Base-by-base conservation (phyloP, 2,888 invertebrate genomes). In the Coecobrya sp. region DNA sequence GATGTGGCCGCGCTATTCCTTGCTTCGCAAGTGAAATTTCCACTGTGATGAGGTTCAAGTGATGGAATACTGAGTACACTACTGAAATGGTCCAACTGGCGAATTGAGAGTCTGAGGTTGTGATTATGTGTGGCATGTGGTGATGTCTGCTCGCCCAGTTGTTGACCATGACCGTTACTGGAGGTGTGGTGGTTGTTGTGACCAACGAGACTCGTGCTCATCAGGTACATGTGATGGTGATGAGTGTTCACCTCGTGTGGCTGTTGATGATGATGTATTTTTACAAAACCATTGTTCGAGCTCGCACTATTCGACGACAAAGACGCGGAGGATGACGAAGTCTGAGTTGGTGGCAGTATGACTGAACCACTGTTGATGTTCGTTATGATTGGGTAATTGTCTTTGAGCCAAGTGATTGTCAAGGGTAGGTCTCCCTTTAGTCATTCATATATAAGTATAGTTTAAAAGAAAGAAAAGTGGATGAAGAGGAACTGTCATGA, bases 61-160 rank as follows among this genome's bases (percentile, higher is more conserved):
- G 96, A 96, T 93, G 96, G 95, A 94, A 96, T 96, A 95, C 96
- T 96, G 93, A 96, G 96, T 95, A 96, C 96, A 95, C 96, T 96
- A 95, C 96, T 96, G 96, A 96, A 97, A 95, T 96, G 96, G 95
- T 96, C 96, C 96, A 96, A 96, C 96, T 97, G 96, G 95, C 96
- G 96, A 95, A 96, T 96, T 95, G 96, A 96, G 95, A 96, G 96
- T 95, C 96, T 95, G 95, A 90, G 90, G 90, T 95, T 95, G 93
- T 95, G 95, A 93, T 90, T 76, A 81, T 89, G 89, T 90, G 73
- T 86, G 79, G 92, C 90, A 59, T 86, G 91, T 86, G 88, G 76
- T 90, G 90, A 86, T 89, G 62, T 59, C 89, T 89, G 89, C 84
- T 89, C 89, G 89, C 82, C 82, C 68, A 82, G 49, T 89, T 88